These are phyloP conservation scores for Cinclus cinclus DNA, from an alignment of 2,113 vertebrate species.

Conservation along the genomic window DNA sequence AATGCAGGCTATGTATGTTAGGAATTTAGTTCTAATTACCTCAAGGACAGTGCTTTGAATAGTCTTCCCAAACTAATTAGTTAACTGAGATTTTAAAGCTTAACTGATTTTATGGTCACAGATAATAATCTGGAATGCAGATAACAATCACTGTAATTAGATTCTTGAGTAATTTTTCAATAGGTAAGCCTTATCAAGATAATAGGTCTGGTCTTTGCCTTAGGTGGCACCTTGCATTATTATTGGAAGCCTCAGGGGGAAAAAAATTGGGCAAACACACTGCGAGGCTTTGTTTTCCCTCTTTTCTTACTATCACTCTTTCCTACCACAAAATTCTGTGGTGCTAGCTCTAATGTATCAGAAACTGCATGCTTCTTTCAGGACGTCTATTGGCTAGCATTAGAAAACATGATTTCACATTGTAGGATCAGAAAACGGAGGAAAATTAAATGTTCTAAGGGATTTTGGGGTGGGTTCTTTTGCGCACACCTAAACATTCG, in stretches of 20 bases:
- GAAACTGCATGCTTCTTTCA: not conserved
- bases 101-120: slow-evolving; percentile 30
- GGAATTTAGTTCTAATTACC: slow-evolving; percentile 12
- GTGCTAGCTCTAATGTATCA: not conserved
- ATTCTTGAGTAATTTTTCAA: slow-evolving; percentile 52
- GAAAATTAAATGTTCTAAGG: not conserved
- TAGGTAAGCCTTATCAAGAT: slow-evolving; percentile 20
- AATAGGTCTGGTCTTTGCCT: slow-evolving; percentile 17
- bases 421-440: not conserved
- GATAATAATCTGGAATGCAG: slow-evolving; percentile 23
- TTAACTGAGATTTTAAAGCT: slow-evolving; percentile 45
- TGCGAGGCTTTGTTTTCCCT: not conserved
- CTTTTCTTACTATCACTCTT: not conserved
- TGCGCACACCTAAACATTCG: not conserved
- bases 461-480: accelerated
- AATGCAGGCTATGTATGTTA: not conserved
- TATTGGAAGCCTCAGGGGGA: not conserved
- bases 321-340: not conserved
- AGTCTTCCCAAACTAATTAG: slow-evolving; percentile 57
- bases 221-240: not conserved
- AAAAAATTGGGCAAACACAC: not conserved
- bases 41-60: slow-evolving; percentile 57
- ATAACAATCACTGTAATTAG: slow-evolving; percentile 62
- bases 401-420: not conserved
- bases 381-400: not conserved